phyloP scores from a whole-genome alignment of 2,888 invertebrate genomes.

The Tanaodytes sp. region DNA sequence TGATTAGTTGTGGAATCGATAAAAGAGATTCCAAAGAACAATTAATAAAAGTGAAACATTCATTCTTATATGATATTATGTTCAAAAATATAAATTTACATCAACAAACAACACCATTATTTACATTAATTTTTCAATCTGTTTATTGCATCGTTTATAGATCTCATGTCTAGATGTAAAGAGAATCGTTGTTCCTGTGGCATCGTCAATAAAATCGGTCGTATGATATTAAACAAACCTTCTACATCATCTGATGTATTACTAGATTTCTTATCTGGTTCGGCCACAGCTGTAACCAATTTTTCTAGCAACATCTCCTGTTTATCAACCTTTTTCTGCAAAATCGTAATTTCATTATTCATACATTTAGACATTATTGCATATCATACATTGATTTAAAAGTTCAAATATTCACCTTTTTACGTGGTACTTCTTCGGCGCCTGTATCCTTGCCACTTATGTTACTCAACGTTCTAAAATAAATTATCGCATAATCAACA shows the following conservation, averaged over 20 bases:
- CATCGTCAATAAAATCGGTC: not conserved
- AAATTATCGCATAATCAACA: too few relatives aligned
- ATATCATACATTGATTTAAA: too few relatives aligned
- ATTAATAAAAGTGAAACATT: too few relatives aligned
- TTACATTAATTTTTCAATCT: too few relatives aligned
- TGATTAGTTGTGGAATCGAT: too few relatives aligned
- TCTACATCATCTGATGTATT: not conserved
- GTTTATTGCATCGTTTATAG: too few relatives aligned
- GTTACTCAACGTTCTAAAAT: too few relatives aligned
- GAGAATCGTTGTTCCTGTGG: not conserved
- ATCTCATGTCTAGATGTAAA: not conserved
- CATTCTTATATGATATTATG: too few relatives aligned
- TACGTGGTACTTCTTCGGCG: not conserved
- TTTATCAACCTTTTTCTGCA: not conserved
- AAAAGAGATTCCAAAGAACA: too few relatives aligned
- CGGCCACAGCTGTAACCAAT: not conserved
- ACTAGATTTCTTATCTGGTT: not conserved
- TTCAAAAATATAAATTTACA: too few relatives aligned
- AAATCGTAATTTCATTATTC: not conserved
- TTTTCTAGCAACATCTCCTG: conserved; percentile 6
- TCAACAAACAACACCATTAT: too few relatives aligned
- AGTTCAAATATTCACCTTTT: not conserved
- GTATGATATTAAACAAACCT: conserved; percentile 1
- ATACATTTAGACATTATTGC: not conserved
- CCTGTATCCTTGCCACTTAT: not conserved